A percentile compares a stretch with the other conserved stretches of the same genome.
Conservation (phyloP, 2,797 vertebrate species). For the Eulemur mongoz region DNA sequence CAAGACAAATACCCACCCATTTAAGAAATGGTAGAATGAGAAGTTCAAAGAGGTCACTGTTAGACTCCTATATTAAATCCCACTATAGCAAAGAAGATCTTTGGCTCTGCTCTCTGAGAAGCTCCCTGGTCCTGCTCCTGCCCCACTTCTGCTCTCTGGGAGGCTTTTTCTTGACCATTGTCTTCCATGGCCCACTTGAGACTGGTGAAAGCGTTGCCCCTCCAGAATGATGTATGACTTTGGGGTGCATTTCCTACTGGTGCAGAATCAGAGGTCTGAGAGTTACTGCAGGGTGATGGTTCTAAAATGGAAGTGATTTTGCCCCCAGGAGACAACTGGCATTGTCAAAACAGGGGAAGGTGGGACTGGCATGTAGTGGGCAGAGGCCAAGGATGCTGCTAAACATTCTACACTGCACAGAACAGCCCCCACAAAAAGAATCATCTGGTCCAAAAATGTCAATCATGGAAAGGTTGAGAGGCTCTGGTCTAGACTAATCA, state of each 20-base stretch:
- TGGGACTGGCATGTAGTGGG: neutral
- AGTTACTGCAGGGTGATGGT: neutral
- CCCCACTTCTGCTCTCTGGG: neutral
- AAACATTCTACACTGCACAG: neutral
- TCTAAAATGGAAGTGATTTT: neutral
- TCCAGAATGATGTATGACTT: neutral
- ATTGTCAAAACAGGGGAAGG: neutral
- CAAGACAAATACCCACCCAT: neutral
- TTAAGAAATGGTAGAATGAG: neutral
- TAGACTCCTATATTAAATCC: neutral
- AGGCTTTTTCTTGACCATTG: neutral
- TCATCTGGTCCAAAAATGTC: too few relatives aligned
- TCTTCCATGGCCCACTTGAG: neutral
- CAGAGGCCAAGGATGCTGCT: neutral
- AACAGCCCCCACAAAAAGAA: too few relatives aligned
- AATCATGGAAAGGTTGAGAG: neutral
- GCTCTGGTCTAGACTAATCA: neutral
- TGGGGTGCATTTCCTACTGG: neutral
- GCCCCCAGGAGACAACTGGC: neutral
- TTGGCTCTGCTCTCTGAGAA: neutral
- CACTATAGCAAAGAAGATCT: neutral
- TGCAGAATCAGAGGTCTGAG: neutral
- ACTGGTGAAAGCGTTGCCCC: neutral
- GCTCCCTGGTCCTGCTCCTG: neutral
- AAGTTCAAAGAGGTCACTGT: neutral